Base-by-base conservation (phyloP, 2,888 invertebrate species). In the Willowsia nigromaculata region DNA sequence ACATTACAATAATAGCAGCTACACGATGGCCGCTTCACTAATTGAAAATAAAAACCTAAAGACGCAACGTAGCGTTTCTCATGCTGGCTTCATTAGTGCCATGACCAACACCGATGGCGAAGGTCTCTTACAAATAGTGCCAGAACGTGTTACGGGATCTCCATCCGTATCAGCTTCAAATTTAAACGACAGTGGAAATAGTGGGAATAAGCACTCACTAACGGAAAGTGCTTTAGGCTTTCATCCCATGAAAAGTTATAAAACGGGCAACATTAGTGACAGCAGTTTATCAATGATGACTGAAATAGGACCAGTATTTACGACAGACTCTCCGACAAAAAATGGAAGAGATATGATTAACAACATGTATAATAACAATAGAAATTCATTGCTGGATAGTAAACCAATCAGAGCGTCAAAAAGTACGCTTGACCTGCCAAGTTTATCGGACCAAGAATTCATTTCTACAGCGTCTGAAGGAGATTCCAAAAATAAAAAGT, bases 171-270 rank as follows among this genome's bases (percentile, higher is more conserved):
- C 85, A 62, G 25, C 65, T 0, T 85, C 78, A 1, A 30, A 25
- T 62, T 22, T 84, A 22, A 85, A 85, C 18, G 65, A 62, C 7
- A 65, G 40, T 18, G 56, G 50, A 27, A 15, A 9, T 15, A 37
- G 37, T 40, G 22, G 59, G 18, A 18, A 15, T 33, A 40, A 71
- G 4, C 40, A 27, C 27, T 56, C 40, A 1, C 30, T 30, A n/a
- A 25, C 7, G 0, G 82, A 87, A 9, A 80, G 68, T 15, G 0
- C 18, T 11, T 80, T 89, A 56, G 85, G 80, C 47, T 89, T 89
- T 50, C 89, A 89, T 37, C 89, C 89, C 18, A 33, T 89, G 25
- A 89, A 89, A 68, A 89, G 89, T 53, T 89, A 89, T 18, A 89
- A 85, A 81, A 89, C 89, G 1, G 89, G 89, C 4, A 85, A 85